Percentiles rank a stretch among this genome's conserved stretches.
These are phyloP conservation scores for Nowickia ferox DNA, from an alignment of 2,888 invertebrate genomes.

Conservation along the genomic window DNA sequence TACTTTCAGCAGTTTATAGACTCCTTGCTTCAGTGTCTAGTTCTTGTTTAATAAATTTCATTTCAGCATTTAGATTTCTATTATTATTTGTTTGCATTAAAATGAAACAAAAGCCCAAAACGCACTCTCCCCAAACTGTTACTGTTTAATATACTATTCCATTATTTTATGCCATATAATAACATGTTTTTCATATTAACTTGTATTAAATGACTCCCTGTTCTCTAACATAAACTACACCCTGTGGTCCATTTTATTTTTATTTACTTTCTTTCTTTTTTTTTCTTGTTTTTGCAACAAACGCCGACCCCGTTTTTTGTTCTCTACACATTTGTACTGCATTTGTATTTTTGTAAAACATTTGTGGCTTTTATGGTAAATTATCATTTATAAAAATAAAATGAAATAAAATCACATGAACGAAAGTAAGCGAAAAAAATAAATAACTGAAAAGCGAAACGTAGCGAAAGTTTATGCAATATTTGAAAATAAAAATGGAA, in stretches of 20 bases:
- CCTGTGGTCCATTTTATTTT: conserved; percentile 70
- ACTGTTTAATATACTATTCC: conserved; percentile 35
- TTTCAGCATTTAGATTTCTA: neutral
- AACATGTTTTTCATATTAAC: conserved; percentile 59
- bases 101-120: neutral
- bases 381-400: conserved; percentile 74
- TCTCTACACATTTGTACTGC: conserved; percentile 74
- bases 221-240: conserved; percentile 61
- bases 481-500: conserved; percentile 6
- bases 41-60: neutral
- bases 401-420: conserved; percentile 52
- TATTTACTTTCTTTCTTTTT: no score
- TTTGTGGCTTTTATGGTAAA: conserved; percentile 81
- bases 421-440: neutral
- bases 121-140: conserved; percentile 1
- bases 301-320: no score
- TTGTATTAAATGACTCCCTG: conserved; percentile 66
- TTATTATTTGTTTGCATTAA: neutral
- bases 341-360: conserved; percentile 80
- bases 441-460: conserved; percentile 6
- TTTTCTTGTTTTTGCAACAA: no score
- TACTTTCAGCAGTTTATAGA: neutral
- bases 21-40: neutral
- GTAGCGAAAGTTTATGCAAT: neutral
- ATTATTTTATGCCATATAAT: conserved; percentile 21